These are phyloP conservation scores for Pterostichus madidus DNA, from an alignment of 2,888 invertebrate genomes.

Conservation along the genomic window DNA sequence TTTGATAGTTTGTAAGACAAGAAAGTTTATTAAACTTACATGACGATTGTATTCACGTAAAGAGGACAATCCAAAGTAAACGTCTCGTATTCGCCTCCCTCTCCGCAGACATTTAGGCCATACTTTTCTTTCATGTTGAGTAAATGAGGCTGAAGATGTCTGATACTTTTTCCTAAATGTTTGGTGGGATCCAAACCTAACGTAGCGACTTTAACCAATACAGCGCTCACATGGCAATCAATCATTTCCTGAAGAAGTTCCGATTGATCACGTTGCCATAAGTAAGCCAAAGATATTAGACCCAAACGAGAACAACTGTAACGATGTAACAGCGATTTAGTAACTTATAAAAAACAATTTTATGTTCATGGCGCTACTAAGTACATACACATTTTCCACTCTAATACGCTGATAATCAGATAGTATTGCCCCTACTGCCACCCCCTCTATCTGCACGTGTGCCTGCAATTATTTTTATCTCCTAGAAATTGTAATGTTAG, in stretches of 20 bases:
- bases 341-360: slow-evolving; percentile 14
- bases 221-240: slow-evolving; percentile 92
- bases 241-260: slow-evolving; percentile 98
- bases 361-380: slow-evolving; percentile 31
- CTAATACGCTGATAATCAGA: slow-evolving; percentile 99
- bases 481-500: slow-evolving; percentile 52
- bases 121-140: slow-evolving; percentile 94
- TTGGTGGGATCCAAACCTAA: slow-evolving; percentile 91
- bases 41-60: slow-evolving; percentile 92
- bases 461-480: slow-evolving; percentile 77
- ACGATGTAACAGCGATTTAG: slow-evolving; percentile 65
- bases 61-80: slow-evolving; percentile 98
- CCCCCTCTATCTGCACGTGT: slow-evolving; percentile 90
- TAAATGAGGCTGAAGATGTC: slow-evolving; percentile 92
- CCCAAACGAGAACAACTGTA: slow-evolving; percentile 93
- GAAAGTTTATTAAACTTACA: slow-evolving; percentile 87
- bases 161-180: slow-evolving; percentile 92
- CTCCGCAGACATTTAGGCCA: slow-evolving; percentile 97
- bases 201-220: slow-evolving; percentile 98
- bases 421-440: slow-evolving; percentile 97
- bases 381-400: slow-evolving; percentile 97
- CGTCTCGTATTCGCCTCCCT: slow-evolving; percentile 99
- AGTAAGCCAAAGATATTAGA: slow-evolving; percentile 92
- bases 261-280: slow-evolving; percentile 97
- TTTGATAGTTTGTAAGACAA: neutral